These are phyloP conservation scores for Gulo gulo DNA, from an alignment of 2,113 vertebrate species.

Conservation along the genomic window DNA sequence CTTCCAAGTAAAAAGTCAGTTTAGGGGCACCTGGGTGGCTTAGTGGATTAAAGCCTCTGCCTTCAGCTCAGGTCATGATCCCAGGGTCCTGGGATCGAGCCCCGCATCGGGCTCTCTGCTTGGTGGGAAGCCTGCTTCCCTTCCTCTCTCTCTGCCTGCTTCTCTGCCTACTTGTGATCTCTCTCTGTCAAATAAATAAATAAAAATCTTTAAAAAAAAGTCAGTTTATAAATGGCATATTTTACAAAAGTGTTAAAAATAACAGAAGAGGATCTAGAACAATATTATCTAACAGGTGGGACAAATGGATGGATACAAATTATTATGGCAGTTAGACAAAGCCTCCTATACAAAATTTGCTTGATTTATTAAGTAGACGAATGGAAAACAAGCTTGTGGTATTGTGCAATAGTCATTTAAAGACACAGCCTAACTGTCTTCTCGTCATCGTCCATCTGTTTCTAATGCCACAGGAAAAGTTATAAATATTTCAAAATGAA, in stretches of 20 bases:
- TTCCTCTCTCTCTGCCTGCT: no score
- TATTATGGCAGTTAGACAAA: background rate
- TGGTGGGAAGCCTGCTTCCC: no score
- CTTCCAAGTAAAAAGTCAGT: background rate
- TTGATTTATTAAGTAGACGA: slow-evolving; percentile 18
- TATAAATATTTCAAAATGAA: slow-evolving; percentile 59
- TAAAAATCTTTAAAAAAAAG: background rate
- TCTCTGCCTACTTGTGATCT: no score
- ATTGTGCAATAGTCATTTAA: background rate
- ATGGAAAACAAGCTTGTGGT: background rate
- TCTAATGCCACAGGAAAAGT: slow-evolving; percentile 37
- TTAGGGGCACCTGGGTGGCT: no score
- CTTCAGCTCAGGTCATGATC: no score
- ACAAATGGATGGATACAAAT: background rate
- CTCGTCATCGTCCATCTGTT: slow-evolving; percentile 41
- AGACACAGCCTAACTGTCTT: slow-evolving; percentile 3
- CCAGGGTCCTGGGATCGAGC: no score
- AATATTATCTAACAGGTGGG: background rate
- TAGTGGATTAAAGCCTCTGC: no score
- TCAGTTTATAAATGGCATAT: background rate
- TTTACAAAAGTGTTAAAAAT: background rate
- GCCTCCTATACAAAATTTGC: background rate
- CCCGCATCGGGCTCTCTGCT: no score
- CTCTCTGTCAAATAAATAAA: no score
- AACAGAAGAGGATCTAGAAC: background rate